A percentile compares a stretch with the other conserved stretches of the same genome.
Conservation (phyloP, 2,797 vertebrate genomes). For the Onychomys arenicola region DNA sequence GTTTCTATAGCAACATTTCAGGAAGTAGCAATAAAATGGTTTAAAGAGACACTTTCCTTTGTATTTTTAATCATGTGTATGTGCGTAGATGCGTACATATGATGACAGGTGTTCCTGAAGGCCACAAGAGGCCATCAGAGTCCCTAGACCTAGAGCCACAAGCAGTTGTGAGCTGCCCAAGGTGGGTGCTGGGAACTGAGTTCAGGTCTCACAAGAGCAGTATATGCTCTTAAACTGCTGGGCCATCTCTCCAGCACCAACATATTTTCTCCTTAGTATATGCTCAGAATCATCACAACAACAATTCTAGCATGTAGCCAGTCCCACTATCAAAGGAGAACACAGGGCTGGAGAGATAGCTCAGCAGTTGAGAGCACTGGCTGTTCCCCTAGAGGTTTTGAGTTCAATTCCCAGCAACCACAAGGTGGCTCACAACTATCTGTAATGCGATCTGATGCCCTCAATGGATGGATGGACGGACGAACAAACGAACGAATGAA, state of each 20-base stretch:
- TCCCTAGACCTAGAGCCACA: neutral
- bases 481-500: no score
- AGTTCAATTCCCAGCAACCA: no score
- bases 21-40: neutral
- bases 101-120: no score
- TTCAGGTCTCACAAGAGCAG: neutral
- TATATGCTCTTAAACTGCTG: neutral
- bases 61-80: neutral
- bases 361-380: no score
- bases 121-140: neutral
- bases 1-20: conserved; percentile 28
- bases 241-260: neutral
- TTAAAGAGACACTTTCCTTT: neutral
- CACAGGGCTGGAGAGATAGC: no score
- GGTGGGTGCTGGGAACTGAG: neutral
- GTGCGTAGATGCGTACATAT: no score
- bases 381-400: no score
- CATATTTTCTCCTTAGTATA: neutral
- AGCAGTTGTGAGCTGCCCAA: neutral
- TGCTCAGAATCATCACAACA: neutral
- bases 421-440: no score
- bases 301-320: neutral
- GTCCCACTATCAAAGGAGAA: neutral
- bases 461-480: no score
- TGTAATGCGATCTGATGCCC: no score